Evolutionary conservation across 92 coral and sea anemone genomes (phyloP), one percentile per base, ranked within the genome.

Genomic region (Porites divaricata): DNA sequence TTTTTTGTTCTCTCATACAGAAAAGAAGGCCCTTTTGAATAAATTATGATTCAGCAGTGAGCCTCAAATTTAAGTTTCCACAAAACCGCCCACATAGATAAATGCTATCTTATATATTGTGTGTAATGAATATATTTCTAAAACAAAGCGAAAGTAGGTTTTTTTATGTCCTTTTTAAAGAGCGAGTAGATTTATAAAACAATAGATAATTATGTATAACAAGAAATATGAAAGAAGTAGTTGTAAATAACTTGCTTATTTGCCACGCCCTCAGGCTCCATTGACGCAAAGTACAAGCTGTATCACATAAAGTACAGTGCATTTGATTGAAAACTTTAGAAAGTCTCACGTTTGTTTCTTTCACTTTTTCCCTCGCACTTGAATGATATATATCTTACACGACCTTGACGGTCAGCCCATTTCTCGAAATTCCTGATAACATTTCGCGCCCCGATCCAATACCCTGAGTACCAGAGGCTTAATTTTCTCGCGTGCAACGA

Each of bases 121-220:
- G 58, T 35, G 59, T 35, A 24, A 56, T 72, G 73, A 72, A 59
- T 82, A 82, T 82, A 82, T 82, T 82, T 82, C 79, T 82, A 72
- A 72, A 54, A 69, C 50, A 56, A 24, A 66, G 74, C 66, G 74
- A 78, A 16, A n/a, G 75, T 72, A 72, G 59, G 78, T 72, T 72
- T 81, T 72, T 82, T 58, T 72, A 82, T 11, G 79, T 63, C 41
- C 62, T 41, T 59, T 82, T 82, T 21, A 45, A 72, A 50, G 52
- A 72, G 79, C 62, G 63, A 82, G 86, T 82, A 82, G 86, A 82
- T 82, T 82, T 82, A 74, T 82, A 82, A 52, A 71, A 48, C 45
- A 24, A 16, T 52, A 12, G 48, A 80, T 25, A 16, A 51, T 51
- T 82, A 79, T 82, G 52, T 35, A 72, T 72, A 82, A 61, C 3